A percentile compares a stretch with the other conserved stretches of the same genome.
Conservation (phyloP, 2,113 vertebrate species). For the Neolamprologus toae region DNA sequence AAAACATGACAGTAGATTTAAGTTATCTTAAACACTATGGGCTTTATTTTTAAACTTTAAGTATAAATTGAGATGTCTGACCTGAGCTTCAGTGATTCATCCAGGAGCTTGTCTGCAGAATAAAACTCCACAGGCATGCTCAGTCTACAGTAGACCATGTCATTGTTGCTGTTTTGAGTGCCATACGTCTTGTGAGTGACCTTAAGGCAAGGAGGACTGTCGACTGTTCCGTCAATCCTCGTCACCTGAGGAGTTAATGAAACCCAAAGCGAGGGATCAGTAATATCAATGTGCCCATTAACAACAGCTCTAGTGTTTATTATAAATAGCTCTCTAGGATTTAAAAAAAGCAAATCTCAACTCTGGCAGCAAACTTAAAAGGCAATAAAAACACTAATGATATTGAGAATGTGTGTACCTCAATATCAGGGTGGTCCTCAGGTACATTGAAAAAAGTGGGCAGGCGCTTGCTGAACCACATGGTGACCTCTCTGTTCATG, state of each 20-base stretch:
- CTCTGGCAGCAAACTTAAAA: not conserved
- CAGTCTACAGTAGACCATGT: conserved; percentile 89
- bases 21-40: not conserved
- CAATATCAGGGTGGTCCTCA: conserved; percentile 80
- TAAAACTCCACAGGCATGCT: conserved; percentile 93
- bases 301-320: not conserved
- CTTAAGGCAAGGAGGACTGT: conserved; percentile 91
- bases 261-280: not conserved
- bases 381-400: not conserved
- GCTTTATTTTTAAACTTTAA: not conserved
- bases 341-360: not conserved
- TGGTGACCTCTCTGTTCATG: conserved; percentile 93
- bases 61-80: not conserved
- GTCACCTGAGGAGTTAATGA: conserved; percentile 71
- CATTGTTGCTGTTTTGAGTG: conserved; percentile 88
- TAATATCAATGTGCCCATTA: not conserved
- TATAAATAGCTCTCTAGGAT: not conserved
- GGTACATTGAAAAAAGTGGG: conserved; percentile 94
- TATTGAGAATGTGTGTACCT: conserved; percentile 68
- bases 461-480: conserved; percentile 99
- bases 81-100: conserved; percentile 63
- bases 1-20: not conserved
- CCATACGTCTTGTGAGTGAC: conserved; percentile 95
- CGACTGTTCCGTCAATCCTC: conserved; percentile 89
- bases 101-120: conserved; percentile 66